Evolutionary conservation across 2,888 invertebrate genomes (phyloP).

Genomic region (Troides oblongomaculatus): DNA sequence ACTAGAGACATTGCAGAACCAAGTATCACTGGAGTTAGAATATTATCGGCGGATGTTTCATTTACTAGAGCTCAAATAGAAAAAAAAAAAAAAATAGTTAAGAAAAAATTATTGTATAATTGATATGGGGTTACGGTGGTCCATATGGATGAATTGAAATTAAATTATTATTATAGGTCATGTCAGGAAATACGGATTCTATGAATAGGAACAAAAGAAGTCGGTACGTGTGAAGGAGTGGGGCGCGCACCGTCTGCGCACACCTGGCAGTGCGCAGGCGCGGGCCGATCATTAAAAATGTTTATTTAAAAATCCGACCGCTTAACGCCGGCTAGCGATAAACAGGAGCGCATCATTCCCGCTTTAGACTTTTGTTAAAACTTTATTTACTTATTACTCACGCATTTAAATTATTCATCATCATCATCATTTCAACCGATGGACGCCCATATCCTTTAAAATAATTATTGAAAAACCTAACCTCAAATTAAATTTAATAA

Average conservation of each 20-base stretch:
- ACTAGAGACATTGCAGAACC: no score
- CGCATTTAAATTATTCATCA: neutral
- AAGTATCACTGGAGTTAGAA: no score
- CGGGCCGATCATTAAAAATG: slow-evolving; percentile 79
- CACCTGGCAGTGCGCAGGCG: slow-evolving; percentile 71
- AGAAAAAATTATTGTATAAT: neutral
- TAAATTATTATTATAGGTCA: slow-evolving; percentile 65
- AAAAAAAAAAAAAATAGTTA: neutral
- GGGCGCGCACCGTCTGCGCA: slow-evolving; percentile 66
- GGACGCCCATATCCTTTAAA: neutral
- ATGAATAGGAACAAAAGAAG: slow-evolving; percentile 71
- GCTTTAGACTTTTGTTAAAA: slow-evolving; percentile 15
- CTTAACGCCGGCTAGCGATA: slow-evolving; percentile 60
- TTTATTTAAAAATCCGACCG: slow-evolving; percentile 81
- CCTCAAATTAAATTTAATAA: neutral
- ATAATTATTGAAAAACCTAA: neutral
- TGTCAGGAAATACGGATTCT: slow-evolving; percentile 41
- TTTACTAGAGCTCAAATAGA: neutral
- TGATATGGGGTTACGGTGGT: slow-evolving; percentile 29
- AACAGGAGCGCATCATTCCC: slow-evolving; percentile 51
- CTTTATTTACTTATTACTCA: neutral
- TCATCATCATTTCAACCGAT: neutral
- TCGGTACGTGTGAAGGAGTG: slow-evolving; percentile 39
- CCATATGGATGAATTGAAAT: slow-evolving; percentile 46
- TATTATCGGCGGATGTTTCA: neutral